These are phyloP conservation scores for Arbacia lixula DNA, from an alignment of 53 echinoderm and acorn worm species.

Conservation along the genomic window DNA sequence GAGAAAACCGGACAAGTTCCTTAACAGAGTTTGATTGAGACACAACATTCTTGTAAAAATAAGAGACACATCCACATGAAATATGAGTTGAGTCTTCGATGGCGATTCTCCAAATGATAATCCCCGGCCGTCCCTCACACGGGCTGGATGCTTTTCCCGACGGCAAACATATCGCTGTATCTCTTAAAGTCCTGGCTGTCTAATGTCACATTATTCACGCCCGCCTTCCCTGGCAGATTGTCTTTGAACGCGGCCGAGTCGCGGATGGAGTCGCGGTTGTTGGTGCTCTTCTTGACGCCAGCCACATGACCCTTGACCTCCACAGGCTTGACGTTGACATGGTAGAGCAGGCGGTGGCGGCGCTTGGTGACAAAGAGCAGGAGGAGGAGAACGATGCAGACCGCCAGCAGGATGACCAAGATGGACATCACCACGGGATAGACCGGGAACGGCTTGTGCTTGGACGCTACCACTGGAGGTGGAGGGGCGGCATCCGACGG, in stretches of 20 bases:
- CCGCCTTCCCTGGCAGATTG: constrained; percentile 75
- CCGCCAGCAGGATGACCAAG: constrained; percentile 82
- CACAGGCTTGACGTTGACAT: constrained; percentile 79
- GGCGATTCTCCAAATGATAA: not conserved
- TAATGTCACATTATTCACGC: constrained; percentile 63
- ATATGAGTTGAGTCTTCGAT: constrained; percentile 24
- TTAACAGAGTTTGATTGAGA: too few species aligned
- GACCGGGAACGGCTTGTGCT: constrained; percentile 30
- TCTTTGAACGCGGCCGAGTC: constrained; percentile 94
- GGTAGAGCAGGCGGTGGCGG: constrained; percentile 88
- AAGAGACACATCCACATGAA: too few species aligned
- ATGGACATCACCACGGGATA: constrained; percentile 76
- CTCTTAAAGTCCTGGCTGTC: constrained; percentile 85
- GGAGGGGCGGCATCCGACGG: not conserved
- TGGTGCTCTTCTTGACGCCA: constrained; percentile 83
- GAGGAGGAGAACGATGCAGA: constrained; percentile 81
- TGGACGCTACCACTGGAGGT: too few species aligned
- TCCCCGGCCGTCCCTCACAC: constrained; percentile 38
- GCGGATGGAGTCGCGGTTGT: constrained; percentile 83
- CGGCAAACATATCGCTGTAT: constrained; percentile 68
- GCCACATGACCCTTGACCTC: constrained; percentile 59
- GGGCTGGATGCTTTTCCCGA: constrained; percentile 73
- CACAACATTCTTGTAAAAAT: too few species aligned
- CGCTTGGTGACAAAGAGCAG: constrained; percentile 87
- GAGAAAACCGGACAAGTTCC: constrained; percentile 35